Evolutionary conservation across 2,113 vertebrate species (phyloP).

Genomic region (Sigmodon hispidus): DNA sequence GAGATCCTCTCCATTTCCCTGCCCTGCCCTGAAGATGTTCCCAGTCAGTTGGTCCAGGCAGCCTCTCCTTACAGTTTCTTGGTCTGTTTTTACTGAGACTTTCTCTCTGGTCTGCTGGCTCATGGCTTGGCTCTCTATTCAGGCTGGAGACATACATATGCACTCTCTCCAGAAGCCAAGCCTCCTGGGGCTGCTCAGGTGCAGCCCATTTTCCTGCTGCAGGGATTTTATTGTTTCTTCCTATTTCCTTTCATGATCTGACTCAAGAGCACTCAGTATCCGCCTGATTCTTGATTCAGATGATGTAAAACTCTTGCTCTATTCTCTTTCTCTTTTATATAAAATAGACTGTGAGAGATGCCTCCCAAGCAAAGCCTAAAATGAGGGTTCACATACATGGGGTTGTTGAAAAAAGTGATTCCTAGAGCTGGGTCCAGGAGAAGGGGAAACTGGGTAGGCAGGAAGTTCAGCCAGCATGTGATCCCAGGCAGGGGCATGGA

Average conservation of each 20-base stretch:
- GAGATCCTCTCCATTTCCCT: conserved; percentile 1
- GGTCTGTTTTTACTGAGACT: conserved; percentile 70
- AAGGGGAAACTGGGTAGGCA: background rate
- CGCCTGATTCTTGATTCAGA: background rate
- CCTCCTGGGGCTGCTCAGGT: background rate
- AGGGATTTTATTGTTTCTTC: background rate
- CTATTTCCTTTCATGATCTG: background rate
- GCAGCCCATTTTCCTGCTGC: background rate
- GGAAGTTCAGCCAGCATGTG: background rate
- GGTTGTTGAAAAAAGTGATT: background rate
- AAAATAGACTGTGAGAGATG: background rate
- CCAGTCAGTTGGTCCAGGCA: background rate
- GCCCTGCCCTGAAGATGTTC: background rate
- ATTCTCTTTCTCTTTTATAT: background rate
- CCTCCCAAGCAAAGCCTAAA: background rate
- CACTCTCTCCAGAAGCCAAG: background rate
- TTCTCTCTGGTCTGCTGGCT: conserved; percentile 52
- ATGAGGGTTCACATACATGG: background rate
- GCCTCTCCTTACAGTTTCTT: background rate
- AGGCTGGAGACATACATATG: background rate
- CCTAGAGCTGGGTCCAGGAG: background rate
- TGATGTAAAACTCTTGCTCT: background rate
- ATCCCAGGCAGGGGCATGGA: background rate
- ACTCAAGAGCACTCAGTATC: background rate
- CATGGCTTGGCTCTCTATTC: conserved; percentile 6